Evolutionary conservation across 2,113 vertebrate genomes (phyloP), one percentile per base, ranked within the genome.

Genomic region (Trematocara marginatum): DNA sequence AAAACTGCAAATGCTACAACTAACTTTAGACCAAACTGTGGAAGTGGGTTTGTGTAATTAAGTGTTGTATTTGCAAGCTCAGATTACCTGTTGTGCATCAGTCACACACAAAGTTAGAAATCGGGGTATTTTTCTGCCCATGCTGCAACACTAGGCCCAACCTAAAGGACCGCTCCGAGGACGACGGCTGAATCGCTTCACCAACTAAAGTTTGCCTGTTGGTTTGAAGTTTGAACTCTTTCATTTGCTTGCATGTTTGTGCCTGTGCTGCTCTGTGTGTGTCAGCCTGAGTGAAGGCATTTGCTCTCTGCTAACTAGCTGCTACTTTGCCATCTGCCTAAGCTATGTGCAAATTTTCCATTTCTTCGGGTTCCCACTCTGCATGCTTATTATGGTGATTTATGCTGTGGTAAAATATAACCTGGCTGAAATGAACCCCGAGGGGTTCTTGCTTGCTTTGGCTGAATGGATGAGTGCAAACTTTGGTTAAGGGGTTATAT

Each of bases 401-500:
- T 49, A 56, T 85, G 59, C 78, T 23, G 57, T 38, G 61, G 64
- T 57, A 31, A 80, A 80, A 57, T 26, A 49, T 74, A 42, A 7
- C 15, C 47, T 9, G 38, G 29, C 78, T 80, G 26, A 71, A 34
- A 80, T 61, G 57, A 10, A 59, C 51, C 31, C 20, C 8, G 4
- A 71, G 78, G 45, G 7, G 38, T 1, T 47, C 49, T 47, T 56
- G 47, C n/a, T 16, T 18, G 16, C 51, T 82, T 42, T 51, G 4
- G 29, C 49, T 52, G 38, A 35, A n/a, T 84, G 15, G 23, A 59
- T 82, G 47, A 10, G 6, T 54, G 47, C 26, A 66, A 42, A 82
- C 35, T 13, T 23, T 38, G 11, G 13, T 10, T 51, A 69, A 29
- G 40, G 23, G 18, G 6, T 34, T 11, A 23, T 47, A n/a, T 85